Evolutionary conservation across 2,888 invertebrate genomes (phyloP), one percentile per base, ranked within the genome.

Genomic region (Andrena camellia): DNA sequence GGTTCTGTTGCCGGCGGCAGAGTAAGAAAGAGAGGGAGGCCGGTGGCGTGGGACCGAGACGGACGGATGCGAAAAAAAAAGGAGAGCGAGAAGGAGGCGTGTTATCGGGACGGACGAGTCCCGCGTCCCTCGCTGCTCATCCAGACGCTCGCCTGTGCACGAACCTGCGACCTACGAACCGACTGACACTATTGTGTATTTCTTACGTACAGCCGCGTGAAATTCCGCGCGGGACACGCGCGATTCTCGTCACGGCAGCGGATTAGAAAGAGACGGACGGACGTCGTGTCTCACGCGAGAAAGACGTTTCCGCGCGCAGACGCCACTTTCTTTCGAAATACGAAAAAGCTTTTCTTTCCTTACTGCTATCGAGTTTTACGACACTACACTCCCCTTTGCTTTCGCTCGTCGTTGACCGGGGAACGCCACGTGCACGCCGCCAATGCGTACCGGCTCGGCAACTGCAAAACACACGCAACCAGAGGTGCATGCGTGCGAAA

Each of bases 351-450:
- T 50, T 26, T 17, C 48, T 23, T 31, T 29, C 23, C 2, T 59
- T 17, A 1, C 2, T 2, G n/a, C 23, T 60, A n/a, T 31, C 2
- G 35, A 35, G 42, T 31, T n/a, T 13, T 20, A 20, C 42, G 10
- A 10, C 52, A 31, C 20, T 50, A n/a, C 68, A 26, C 29, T 57
- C 35, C 42, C n/a, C 10, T 26, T 62, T 77, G 66, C 63, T 50
- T 73, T 69, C 35, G 31, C 71, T 42, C 42, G 63, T 63, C 67
- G 66, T 54, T 83, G 75, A 60, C 72, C 75, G 70, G 71, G 81
- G 85, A 84, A 86, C 86, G 83, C 90, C 90, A 90, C 90, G 89
- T 90, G 84, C 83, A 85, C 54, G 26, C 74, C 67, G 68, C 20
- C 64, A 64, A 50, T 48, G 83, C 70, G 74, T 75, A 75, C 74